Evolutionary conservation across 2,888 invertebrate genomes (phyloP), one percentile per base, ranked within the genome.

Genomic region (Parochlus steinenii): DNA sequence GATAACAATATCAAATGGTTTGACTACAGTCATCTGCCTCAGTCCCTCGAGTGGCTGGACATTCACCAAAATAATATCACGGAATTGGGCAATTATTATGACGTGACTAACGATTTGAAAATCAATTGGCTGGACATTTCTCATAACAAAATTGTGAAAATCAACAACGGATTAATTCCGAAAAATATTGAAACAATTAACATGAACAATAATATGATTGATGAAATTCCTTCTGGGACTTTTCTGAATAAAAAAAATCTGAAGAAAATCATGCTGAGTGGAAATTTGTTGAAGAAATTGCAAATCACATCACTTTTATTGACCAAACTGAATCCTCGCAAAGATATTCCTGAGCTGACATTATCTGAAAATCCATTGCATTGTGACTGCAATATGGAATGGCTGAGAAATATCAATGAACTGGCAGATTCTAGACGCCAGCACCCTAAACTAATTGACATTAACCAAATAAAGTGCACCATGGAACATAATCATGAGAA

Each of bases 341-440:
- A 66, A 55, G 74, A 77, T 50, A 59, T 79, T 45, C 80, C 82
- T 11, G 72, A 76, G 52, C 80, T 85, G 57, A 79, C 74, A 54
- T 71, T 85, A 44, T 78, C 79, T 31, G 73, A 73, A 48, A 86
- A 86, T 64, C 83, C 83, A 40, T 75, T 85, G 54, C 67, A 73
- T 46, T 87, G 86, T 56, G 79, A 83, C 58, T 86, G 86, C 58
- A 74, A 74, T 47, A 79, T 85, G 79, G 83, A 83, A 58, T 87
- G 85, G 83, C 55, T 85, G 47, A 71, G 78, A 48, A 64, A 76
- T 53, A 74, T 81, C 55, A 79, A 80, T 63, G 77, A 77, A 61
- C 62, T 78, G 53, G 71, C 71, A 48, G 44, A 49, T 20, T 70
- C 73, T 48, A 64, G 69, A 42, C 62, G 77, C 37, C 77, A 78